Percentiles rank a stretch among this genome's conserved stretches.
Conservation (phyloP, 2,797 vertebrate species). For the Loris lydekkerianus region DNA sequence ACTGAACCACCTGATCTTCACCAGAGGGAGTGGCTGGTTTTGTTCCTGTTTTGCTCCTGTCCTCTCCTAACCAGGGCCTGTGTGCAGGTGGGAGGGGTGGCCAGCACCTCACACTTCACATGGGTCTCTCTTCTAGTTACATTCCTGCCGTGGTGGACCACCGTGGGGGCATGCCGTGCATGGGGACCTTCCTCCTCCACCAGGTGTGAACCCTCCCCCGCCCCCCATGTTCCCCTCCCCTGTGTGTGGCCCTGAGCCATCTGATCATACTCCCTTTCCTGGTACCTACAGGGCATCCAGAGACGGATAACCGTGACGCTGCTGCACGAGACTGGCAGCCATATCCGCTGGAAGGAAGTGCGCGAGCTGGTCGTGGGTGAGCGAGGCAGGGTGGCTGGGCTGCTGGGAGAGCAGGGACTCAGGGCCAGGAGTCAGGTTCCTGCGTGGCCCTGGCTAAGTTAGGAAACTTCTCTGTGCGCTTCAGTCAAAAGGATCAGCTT, state of each 20-base stretch:
- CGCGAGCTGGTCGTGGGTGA: constrained; percentile 98
- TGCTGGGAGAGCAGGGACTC: fast-evolving
- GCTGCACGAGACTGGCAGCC: constrained; percentile 95
- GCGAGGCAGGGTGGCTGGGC: constrained; percentile 64
- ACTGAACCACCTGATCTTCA: fast-evolving
- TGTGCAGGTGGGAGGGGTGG: background rate
- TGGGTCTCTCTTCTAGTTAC: constrained; percentile 90
- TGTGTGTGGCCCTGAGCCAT: fast-evolving
- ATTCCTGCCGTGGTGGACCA: constrained; percentile 98
- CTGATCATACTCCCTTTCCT: constrained; percentile 18
- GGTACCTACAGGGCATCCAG: constrained; percentile 94
- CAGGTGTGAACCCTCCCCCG: constrained; percentile 90
- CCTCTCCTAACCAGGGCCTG: fast-evolving
- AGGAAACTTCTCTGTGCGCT: background rate
- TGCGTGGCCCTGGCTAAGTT: background rate
- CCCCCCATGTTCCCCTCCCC: fast-evolving
- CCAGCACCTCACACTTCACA: background rate
- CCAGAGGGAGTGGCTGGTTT: too few relatives aligned
- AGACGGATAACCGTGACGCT: constrained; percentile 96
- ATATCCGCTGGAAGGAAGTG: constrained; percentile 96
- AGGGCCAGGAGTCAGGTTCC: background rate
- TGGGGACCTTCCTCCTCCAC: constrained; percentile 97
- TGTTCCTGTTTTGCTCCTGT: fast-evolving
- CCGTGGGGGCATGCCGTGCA: constrained; percentile 97
- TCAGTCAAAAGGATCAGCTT: background rate